Evolutionary conservation across 2,888 invertebrate species (phyloP).

Genomic region (Ormyrus pomaceus): DNA sequence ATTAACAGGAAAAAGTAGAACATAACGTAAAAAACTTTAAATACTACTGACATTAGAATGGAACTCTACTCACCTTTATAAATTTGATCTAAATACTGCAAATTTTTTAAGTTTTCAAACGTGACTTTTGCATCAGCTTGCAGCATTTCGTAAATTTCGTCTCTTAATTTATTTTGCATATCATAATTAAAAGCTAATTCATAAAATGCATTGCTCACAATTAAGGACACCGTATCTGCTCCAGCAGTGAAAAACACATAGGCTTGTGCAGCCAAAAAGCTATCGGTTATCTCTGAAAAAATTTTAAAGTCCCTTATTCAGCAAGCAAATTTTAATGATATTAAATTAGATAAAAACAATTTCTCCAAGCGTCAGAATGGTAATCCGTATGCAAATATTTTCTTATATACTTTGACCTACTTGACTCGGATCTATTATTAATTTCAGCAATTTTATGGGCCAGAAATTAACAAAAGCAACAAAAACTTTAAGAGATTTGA

Average conservation of each 20-base stretch:
- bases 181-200: slow-evolving; percentile 73
- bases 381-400: no score
- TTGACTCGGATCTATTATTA: no score
- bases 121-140: slow-evolving; percentile 72
- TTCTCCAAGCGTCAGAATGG: no score
- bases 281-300: slow-evolving; percentile 67
- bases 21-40: no score
- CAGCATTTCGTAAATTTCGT: slow-evolving; percentile 68
- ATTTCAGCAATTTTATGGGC: not conserved
- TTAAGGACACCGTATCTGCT: slow-evolving; percentile 75
- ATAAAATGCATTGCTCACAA: slow-evolving; percentile 73
- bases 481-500: not conserved
- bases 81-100: slow-evolving; percentile 73
- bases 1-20: no score
- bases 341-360: no score
- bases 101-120: slow-evolving; percentile 72
- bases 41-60: no score
- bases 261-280: slow-evolving; percentile 69
- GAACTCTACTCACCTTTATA: slow-evolving; percentile 52
- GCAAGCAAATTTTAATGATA: no score
- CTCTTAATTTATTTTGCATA: slow-evolving; percentile 71
- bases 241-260: slow-evolving; percentile 76
- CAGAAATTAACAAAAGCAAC: not conserved
- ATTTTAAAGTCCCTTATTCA: not conserved
- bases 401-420: no score